phyloP scores from a whole-genome alignment of 2,797 vertebrate species.

The Dicrostonyx torquatus region DNA sequence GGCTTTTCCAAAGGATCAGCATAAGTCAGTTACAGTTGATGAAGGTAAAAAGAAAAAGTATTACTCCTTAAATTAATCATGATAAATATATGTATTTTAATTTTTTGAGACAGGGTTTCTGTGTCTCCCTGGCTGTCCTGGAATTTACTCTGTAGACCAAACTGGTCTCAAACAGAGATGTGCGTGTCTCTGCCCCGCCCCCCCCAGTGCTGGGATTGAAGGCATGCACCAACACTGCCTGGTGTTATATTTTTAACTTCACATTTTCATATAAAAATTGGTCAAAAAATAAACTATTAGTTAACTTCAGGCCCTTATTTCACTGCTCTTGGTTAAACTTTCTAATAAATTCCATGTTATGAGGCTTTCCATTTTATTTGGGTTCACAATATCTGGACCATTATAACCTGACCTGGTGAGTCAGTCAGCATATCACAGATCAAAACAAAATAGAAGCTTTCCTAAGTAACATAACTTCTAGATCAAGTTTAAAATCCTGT shows the following conservation, averaged over 20 bases:
- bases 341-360: not conserved
- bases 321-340: conserved; percentile 5
- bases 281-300: conserved; percentile 21
- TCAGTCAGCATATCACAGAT: not conserved
- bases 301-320: not conserved
- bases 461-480: conserved; percentile 1
- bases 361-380: not conserved
- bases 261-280: conserved; percentile 36
- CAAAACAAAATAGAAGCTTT: not conserved
- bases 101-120: not conserved
- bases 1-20: conserved; percentile 78
- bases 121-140: not conserved
- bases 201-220: not conserved
- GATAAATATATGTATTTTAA: not conserved
- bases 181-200: not conserved
- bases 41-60: conserved; percentile 77
- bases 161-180: not conserved
- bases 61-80: not conserved
- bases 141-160: not conserved
- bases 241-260: conserved; percentile 28
- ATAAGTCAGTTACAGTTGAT: conserved; percentile 74
- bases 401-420: not conserved
- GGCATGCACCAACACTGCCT: not conserved
- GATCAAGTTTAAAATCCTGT: not conserved
- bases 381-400: not conserved